Evolutionary conservation across 2,888 invertebrate species (phyloP).

Genomic region (Hemithea aestivaria): DNA sequence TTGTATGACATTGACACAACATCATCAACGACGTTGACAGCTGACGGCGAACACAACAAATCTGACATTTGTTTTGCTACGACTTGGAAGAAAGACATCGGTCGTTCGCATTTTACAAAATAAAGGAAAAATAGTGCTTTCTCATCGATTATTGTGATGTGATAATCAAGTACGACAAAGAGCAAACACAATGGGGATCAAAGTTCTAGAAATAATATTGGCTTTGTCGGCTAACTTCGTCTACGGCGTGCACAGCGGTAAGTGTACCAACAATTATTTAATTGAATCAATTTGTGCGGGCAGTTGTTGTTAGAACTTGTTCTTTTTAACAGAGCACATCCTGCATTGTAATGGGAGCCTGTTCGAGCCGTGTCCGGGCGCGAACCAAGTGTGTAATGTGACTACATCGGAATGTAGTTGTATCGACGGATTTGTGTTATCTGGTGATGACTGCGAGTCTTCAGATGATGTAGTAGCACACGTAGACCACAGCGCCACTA

Average conservation of each 20-base stretch:
- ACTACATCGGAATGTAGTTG: conserved; percentile 50
- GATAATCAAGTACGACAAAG: conserved; percentile 32
- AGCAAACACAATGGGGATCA: conserved; percentile 53
- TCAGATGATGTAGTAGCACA: conserved; percentile 25
- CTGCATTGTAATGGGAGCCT: conserved; percentile 62
- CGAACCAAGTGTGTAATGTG: conserved; percentile 53
- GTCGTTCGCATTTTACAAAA: conserved; percentile 37
- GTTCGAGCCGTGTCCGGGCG: conserved; percentile 45
- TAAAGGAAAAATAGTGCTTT: conserved; percentile 36
- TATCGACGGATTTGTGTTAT: conserved; percentile 40
- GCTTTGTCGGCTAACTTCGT: conserved; percentile 55
- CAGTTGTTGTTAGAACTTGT: conserved; percentile 30
- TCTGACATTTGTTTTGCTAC: conserved; percentile 35
- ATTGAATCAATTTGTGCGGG: conserved; percentile 72
- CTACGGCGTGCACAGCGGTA: conserved; percentile 60
- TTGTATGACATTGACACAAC: no score
- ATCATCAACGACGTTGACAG: conserved; percentile 5
- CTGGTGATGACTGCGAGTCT: conserved; percentile 47
- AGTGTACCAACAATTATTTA: conserved; percentile 72
- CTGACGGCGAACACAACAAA: conserved; percentile 19
- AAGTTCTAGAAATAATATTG: conserved; percentile 47
- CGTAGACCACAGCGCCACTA: conserved; percentile 45
- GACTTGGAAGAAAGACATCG: conserved; percentile 34
- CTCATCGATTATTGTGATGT: conserved; percentile 54
- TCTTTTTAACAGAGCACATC: conserved; percentile 73